Evolutionary conservation across 1,140 invertebrate species (phyloP).

Genomic region (Platyscapa corneri): DNA sequence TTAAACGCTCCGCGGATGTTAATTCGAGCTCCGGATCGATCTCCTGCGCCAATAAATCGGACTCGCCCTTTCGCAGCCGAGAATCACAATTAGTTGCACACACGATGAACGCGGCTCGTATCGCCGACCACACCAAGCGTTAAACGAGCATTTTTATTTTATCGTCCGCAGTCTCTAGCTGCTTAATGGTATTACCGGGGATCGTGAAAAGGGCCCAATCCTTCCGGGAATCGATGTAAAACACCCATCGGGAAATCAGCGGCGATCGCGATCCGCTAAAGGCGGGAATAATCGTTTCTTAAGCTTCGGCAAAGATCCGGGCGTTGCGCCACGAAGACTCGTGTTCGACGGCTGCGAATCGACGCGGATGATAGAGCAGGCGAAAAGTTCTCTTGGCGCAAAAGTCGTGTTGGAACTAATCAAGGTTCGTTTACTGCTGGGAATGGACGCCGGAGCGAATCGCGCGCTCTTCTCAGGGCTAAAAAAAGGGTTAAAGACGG

Average conservation of each 20-base stretch:
- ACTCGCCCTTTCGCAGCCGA: background rate
- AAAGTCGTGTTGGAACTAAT: constrained; percentile 35
- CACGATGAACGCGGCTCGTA: background rate
- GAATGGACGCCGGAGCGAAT: constrained; percentile 49
- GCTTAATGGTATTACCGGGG: background rate
- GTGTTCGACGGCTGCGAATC: background rate
- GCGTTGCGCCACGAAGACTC: constrained; percentile 8
- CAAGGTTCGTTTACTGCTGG: constrained; percentile 48
- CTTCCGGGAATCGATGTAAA: constrained; percentile 54
- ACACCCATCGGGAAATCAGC: constrained; percentile 53
- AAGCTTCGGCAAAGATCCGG: background rate
- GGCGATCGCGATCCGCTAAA: constrained; percentile 57
- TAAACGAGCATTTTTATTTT: background rate
- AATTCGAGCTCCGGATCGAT: background rate
- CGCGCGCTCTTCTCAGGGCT: background rate
- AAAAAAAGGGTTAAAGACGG: background rate
- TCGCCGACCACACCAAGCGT: background rate
- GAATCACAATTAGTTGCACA: background rate
- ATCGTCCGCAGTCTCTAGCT: background rate
- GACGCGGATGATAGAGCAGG: constrained; percentile 39
- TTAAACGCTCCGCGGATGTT: background rate
- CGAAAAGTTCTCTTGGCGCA: constrained; percentile 40
- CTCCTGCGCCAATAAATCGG: background rate
- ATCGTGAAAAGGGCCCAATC: constrained; percentile 4
- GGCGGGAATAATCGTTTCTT: constrained; percentile 56